phyloP scores from a whole-genome alignment of 1,140 invertebrate genomes.

The Reticulitermes speratus region DNA sequence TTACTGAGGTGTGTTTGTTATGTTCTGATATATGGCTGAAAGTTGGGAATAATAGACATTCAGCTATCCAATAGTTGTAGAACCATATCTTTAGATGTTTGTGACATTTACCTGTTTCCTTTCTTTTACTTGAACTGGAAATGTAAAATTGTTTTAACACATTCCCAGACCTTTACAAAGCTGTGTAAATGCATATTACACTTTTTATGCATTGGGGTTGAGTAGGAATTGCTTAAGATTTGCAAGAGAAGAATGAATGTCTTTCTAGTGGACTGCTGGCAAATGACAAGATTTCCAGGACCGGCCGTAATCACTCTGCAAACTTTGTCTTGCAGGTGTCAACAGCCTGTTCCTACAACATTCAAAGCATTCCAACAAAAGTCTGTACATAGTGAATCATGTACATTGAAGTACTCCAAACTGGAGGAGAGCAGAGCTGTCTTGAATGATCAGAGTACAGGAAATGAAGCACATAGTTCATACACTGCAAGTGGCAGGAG shows the following conservation, averaged over 20 bases:
- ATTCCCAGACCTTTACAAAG: not conserved
- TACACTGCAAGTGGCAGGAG: not conserved
- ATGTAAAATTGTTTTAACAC: not conserved
- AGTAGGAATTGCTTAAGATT: not conserved
- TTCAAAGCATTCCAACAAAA: slow-evolving; percentile 24
- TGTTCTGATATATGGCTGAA: too few relatives aligned
- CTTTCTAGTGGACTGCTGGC: slow-evolving; percentile 5
- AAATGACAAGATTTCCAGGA: slow-evolving; percentile 13
- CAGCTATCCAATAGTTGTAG: not conserved
- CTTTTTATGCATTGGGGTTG: not conserved
- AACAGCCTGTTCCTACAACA: not conserved
- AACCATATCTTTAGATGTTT: not conserved
- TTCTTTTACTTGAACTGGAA: not conserved
- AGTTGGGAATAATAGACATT: too few relatives aligned
- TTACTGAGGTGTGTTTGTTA: too few relatives aligned
- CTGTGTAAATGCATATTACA: not conserved
- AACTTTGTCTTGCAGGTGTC: slow-evolving; percentile 30
- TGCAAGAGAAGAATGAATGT: slow-evolving; percentile 16
- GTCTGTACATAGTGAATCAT: slow-evolving; percentile 13
- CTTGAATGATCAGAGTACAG: not conserved
- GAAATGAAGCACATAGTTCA: not conserved
- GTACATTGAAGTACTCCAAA: slow-evolving; percentile 16
- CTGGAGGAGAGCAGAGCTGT: not conserved
- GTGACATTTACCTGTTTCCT: not conserved
- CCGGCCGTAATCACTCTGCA: slow-evolving; percentile 24